Evolutionary conservation across 2,888 invertebrate species (phyloP).

Genomic region (Nemurella pictetii): DNA sequence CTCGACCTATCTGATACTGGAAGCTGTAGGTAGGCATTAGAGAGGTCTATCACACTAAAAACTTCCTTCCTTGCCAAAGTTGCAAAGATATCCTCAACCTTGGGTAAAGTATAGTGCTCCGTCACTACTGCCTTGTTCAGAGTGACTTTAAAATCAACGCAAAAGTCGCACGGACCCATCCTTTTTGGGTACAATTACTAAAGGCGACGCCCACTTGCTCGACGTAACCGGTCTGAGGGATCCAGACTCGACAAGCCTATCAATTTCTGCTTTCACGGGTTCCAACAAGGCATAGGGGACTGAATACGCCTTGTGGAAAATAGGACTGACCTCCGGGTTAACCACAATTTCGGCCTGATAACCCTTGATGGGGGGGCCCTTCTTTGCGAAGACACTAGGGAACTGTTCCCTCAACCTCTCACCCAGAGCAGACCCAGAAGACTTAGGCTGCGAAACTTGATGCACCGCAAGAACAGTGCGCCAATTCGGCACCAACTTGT

Average conservation of each 20-base stretch:
- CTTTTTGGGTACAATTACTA: conserved; percentile 47
- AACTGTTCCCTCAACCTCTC: background rate
- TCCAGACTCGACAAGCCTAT: background rate
- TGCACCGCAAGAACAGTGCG: background rate
- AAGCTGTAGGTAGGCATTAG: conserved; percentile 43
- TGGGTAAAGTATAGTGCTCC: conserved; percentile 44
- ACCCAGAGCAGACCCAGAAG: background rate
- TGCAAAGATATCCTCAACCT: conserved; percentile 42
- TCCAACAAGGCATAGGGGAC: background rate
- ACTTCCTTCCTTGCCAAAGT: conserved; percentile 39
- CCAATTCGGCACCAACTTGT: background rate
- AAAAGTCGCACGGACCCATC: conserved; percentile 40
- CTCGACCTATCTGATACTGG: conserved; percentile 38
- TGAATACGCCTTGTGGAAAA: conserved; percentile 11
- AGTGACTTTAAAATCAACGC: conserved; percentile 43
- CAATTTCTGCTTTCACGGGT: background rate
- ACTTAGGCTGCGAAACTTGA: background rate
- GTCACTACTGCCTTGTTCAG: conserved; percentile 45
- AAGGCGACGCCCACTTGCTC: conserved; percentile 1
- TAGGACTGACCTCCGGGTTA: background rate
- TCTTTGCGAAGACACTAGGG: background rate
- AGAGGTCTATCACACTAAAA: conserved; percentile 42
- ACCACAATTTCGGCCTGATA: conserved; percentile 7
- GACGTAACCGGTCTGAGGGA: background rate
- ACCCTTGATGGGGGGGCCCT: background rate